Conservation (phyloP, 1,140 invertebrate species). For the Pararge aegeria region DNA sequence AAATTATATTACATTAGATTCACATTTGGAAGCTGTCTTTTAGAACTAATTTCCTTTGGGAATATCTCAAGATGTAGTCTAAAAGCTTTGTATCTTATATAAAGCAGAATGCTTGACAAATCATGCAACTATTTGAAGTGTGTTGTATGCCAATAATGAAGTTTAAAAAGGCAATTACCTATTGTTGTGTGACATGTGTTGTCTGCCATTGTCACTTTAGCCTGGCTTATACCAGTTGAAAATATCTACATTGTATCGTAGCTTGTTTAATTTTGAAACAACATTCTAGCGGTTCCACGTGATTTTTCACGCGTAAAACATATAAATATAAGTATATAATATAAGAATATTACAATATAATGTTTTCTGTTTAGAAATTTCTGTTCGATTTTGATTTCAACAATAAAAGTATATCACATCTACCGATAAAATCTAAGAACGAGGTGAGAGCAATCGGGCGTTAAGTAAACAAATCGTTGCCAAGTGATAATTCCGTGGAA, state of each 20-base stretch:
- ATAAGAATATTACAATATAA: no score
- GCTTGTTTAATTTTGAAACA: no score
- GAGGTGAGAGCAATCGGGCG: constrained; percentile 43
- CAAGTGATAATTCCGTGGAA: constrained; percentile 57
- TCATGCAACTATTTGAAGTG: background rate
- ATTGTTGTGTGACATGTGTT: background rate
- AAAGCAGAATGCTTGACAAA: background rate
- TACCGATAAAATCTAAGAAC: constrained; percentile 18
- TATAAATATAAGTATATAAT: no score
- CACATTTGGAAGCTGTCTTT: background rate
- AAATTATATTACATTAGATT: background rate
- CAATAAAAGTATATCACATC: background rate
- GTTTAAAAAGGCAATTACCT: background rate
- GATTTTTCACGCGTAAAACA: no score
- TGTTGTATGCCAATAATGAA: background rate
- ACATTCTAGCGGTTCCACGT: no score
- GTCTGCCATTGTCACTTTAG: background rate
- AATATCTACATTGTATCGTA: no score
- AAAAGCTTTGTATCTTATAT: background rate
- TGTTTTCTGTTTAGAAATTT: no score
- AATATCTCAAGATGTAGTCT: background rate
- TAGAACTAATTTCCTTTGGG: background rate
- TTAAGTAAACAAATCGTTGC: constrained; percentile 52
- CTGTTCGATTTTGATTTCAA: no score
- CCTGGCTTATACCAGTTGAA: no score